Conservation (phyloP, 2,797 vertebrate genomes). For the Allobates femoralis region DNA sequence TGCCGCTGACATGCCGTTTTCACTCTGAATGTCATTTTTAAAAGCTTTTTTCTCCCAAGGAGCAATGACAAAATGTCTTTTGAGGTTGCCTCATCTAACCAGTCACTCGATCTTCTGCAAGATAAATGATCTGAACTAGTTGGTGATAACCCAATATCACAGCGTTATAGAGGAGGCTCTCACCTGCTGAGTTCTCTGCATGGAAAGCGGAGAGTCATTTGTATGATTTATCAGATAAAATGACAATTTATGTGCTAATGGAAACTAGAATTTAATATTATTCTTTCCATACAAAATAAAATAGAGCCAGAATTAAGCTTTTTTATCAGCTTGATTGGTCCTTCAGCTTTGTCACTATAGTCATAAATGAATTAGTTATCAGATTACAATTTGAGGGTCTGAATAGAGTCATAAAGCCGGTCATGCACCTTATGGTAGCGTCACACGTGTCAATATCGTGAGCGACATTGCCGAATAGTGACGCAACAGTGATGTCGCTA, state of each 20-base stretch:
- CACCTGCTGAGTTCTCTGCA: background rate
- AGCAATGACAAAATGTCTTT: background rate
- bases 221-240: constrained; percentile 7
- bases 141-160: background rate
- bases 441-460: too few relatives aligned
- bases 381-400: background rate
- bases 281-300: background rate
- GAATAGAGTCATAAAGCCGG: too few relatives aligned
- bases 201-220: background rate
- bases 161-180: background rate
- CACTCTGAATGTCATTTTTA: background rate
- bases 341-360: too few relatives aligned
- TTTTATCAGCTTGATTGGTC: background rate
- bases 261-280: background rate
- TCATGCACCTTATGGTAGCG: too few relatives aligned
- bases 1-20: background rate
- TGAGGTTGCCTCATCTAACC: background rate
- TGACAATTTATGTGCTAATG: background rate
- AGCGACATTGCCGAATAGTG: too few relatives aligned
- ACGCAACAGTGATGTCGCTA: too few relatives aligned
- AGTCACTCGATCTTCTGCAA: background rate
- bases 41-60: background rate
- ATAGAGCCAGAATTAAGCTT: background rate
- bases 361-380: background rate
- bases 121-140: background rate